Evolutionary conservation across 2,113 vertebrate genomes (phyloP).

Genomic region (Notarius lentiginosus): DNA sequence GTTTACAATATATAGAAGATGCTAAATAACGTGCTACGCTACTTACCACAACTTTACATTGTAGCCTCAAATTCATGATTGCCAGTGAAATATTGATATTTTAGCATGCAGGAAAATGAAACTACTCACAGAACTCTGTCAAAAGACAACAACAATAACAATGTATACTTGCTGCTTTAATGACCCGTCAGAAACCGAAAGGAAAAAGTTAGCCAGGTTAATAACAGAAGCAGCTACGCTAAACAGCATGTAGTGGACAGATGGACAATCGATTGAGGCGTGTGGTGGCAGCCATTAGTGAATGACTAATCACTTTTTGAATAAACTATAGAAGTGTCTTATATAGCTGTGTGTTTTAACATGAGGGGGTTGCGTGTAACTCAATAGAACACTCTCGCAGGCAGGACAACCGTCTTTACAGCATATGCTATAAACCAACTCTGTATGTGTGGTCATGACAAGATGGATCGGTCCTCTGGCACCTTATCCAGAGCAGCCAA

Average conservation of each 20-base stretch:
- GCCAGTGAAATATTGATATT: background rate
- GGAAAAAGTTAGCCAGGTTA: background rate
- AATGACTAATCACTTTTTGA: slow-evolving; percentile 60
- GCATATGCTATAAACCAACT: slow-evolving; percentile 53
- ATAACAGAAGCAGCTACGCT: background rate
- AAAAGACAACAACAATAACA: background rate
- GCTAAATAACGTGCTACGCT: background rate
- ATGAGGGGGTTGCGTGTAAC: slow-evolving; percentile 67
- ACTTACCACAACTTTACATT: background rate
- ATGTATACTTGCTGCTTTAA: background rate
- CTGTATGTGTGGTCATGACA: slow-evolving; percentile 52
- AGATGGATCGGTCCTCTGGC: slow-evolving; percentile 36
- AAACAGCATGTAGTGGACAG: slow-evolving; percentile 53
- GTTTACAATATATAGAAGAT: background rate
- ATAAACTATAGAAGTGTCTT: slow-evolving; percentile 36
- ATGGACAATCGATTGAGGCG: slow-evolving; percentile 57
- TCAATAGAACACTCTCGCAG: slow-evolving; percentile 53
- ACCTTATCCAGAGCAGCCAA: background rate
- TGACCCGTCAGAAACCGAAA: background rate
- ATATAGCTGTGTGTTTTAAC: slow-evolving; percentile 11
- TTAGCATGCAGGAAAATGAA: background rate
- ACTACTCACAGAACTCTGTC: background rate
- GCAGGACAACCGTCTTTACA: slow-evolving; percentile 45
- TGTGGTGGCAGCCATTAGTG: slow-evolving; percentile 56
- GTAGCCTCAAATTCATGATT: background rate